Conservation (phyloP, 2,888 invertebrate species). For the Rambutsinella grinnellia region DNA sequence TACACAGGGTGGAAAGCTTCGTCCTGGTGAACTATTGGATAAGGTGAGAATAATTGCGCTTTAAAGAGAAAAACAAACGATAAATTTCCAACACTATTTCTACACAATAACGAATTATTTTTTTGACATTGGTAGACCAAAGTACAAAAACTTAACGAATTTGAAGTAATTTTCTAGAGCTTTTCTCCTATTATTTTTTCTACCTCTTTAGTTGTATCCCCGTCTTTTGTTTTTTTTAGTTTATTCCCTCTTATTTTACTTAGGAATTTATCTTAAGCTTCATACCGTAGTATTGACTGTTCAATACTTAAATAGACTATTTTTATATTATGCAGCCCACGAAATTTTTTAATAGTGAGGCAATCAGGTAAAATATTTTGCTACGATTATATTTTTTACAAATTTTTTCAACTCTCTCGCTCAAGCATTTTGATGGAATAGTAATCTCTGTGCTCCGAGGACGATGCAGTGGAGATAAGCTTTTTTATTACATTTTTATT, state of each 20-base stretch:
- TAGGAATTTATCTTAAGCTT: neutral
- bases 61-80: neutral
- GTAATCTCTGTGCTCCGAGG: too few species aligned
- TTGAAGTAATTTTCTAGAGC: slow-evolving; percentile 8
- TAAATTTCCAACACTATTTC: neutral
- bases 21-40: slow-evolving; percentile 82
- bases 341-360: neutral
- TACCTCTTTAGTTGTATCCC: neutral
- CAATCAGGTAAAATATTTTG: neutral
- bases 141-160: neutral
- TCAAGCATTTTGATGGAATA: neutral
- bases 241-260: slow-evolving; percentile 2
- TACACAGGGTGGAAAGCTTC: slow-evolving; percentile 79
- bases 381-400: neutral
- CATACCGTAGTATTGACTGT: neutral
- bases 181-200: slow-evolving; percentile 18
- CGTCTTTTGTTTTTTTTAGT: slow-evolving; percentile 15
- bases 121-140: too few species aligned
- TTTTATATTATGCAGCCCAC: neutral
- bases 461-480: too few species aligned
- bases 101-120: slow-evolving; percentile 1
- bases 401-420: neutral
- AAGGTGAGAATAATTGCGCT: slow-evolving; percentile 74
- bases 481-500: too few species aligned
- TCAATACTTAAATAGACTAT: neutral